Evolutionary conservation across 1,140 invertebrate genomes (phyloP).

Genomic region (Maconellicoccus hirsutus): DNA sequence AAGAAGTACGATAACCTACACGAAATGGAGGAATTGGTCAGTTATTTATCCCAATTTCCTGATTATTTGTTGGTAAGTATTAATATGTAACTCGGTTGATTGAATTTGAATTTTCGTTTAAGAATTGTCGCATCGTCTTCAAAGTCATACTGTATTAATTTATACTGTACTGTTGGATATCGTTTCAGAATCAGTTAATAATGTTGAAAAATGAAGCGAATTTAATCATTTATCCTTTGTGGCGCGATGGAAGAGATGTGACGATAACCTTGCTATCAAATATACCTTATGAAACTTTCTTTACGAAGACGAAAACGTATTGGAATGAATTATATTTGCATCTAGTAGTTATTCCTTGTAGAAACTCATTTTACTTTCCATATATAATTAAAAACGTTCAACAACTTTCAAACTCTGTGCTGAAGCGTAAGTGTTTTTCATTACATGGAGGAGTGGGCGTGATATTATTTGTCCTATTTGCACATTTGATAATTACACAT

Average conservation of each 20-base stretch:
- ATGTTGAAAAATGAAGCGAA: background rate
- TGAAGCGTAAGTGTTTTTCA: background rate
- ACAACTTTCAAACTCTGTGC: background rate
- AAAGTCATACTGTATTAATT: too few relatives aligned
- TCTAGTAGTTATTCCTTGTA: background rate
- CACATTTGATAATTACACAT: too few relatives aligned
- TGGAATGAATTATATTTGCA: background rate
- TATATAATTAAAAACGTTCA: background rate
- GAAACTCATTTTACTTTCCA: background rate
- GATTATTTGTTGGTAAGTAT: background rate
- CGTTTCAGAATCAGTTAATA: background rate
- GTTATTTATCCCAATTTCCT: background rate
- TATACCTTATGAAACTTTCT: background rate
- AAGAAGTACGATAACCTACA: background rate
- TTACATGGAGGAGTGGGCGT: too few relatives aligned
- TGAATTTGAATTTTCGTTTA: too few relatives aligned
- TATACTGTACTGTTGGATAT: too few relatives aligned
- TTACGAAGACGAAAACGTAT: background rate
- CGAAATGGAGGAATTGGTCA: background rate
- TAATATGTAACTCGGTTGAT: too few relatives aligned
- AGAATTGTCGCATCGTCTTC: too few relatives aligned
- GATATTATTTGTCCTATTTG: too few relatives aligned
- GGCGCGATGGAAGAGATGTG: background rate
- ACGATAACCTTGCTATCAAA: background rate
- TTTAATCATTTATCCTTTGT: background rate